phyloP scores from a whole-genome alignment of 2,113 vertebrate species.

The Laticauda laticaudata region DNA sequence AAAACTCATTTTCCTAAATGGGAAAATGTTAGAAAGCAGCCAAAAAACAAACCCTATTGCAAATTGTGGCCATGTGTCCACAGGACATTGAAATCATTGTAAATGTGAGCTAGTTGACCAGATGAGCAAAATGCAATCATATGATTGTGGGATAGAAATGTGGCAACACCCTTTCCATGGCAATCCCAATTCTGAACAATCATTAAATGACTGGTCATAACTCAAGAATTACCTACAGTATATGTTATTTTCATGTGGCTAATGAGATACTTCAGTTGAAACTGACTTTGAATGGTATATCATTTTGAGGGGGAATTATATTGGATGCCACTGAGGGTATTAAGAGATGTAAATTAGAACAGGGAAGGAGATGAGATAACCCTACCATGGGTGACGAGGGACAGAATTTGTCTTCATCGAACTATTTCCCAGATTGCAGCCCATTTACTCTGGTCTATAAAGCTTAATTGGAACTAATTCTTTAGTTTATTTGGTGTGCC shows the following conservation, averaged over 20 bases:
- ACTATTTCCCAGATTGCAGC: neutral
- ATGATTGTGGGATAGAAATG: neutral
- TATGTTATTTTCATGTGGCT: neutral
- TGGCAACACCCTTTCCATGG: neutral
- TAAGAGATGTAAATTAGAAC: neutral
- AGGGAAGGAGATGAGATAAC: neutral
- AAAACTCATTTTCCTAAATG: neutral
- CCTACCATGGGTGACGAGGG: neutral
- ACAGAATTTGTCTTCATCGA: neutral
- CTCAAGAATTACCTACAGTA: neutral
- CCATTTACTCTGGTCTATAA: neutral
- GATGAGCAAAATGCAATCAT: neutral
- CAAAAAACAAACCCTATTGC: neutral
- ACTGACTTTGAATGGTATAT: neutral
- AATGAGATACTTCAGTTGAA: neutral
- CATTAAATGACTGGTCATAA: neutral
- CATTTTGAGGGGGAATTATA: neutral
- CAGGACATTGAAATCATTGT: neutral
- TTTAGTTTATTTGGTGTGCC: neutral
- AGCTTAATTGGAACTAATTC: neutral
- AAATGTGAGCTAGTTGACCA: neutral
- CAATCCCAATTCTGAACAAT: neutral
- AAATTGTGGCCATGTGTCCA: neutral
- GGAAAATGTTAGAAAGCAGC: neutral
- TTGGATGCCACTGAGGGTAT: neutral